phyloP scores from a whole-genome alignment of 2,797 vertebrate genomes.

The Enteromius paludinosus region DNA sequence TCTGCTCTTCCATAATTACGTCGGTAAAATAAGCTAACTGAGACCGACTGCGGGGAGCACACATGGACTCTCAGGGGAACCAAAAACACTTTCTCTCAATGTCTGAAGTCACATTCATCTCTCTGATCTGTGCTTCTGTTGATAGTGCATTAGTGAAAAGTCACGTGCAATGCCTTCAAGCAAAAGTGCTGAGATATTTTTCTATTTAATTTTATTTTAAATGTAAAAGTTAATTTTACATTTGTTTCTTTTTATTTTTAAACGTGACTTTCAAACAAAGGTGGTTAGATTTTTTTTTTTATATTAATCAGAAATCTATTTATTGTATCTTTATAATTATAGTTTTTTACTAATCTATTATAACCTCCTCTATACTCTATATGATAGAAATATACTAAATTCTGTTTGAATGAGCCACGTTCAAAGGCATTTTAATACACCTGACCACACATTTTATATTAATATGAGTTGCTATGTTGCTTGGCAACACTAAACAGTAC shows the following conservation, averaged over 20 bases:
- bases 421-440: neutral
- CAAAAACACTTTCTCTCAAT: conserved; percentile 27
- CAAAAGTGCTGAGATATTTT: neutral
- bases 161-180: neutral
- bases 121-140: neutral
- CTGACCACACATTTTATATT: neutral
- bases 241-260: no score
- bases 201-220: neutral
- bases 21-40: conserved; percentile 16
- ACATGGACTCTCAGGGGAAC: neutral
- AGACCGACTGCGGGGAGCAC: conserved; percentile 13
- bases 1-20: conserved; percentile 25
- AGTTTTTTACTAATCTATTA: neutral
- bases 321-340: neutral
- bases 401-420: neutral
- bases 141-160: neutral
- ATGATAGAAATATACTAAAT: neutral
- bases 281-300: no score
- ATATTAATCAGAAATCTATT: neutral
- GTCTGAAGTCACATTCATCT: neutral
- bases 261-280: no score
- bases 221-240: no score
- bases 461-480: neutral
- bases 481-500: neutral
- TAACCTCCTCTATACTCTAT: neutral